phyloP scores from a whole-genome alignment of 2,888 invertebrate species.

The Ctenicera cuprea region DNA sequence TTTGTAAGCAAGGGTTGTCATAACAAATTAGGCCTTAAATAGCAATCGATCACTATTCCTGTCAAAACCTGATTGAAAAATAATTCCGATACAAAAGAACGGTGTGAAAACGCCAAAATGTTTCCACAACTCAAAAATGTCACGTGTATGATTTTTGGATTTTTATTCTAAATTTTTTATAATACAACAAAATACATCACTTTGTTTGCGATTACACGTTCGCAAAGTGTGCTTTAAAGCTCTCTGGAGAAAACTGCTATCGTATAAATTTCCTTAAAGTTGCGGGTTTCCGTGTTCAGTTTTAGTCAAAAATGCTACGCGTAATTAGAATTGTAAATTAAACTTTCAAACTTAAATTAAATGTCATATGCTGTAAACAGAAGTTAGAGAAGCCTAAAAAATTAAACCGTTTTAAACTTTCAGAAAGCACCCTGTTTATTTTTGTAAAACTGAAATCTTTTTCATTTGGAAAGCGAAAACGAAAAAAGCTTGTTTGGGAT shows the following conservation, averaged over 20 bases:
- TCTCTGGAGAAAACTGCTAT: neutral
- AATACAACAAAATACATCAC: neutral
- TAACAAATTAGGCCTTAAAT: slow-evolving; percentile 47
- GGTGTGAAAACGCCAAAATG: neutral
- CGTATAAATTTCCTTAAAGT: neutral
- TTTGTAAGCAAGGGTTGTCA: slow-evolving; percentile 52
- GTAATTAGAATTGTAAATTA: slow-evolving; percentile 10
- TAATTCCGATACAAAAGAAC: neutral
- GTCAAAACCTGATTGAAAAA: slow-evolving; percentile 6
- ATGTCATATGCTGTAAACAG: neutral
- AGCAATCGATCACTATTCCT: slow-evolving; percentile 46
- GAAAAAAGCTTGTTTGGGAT: too few species aligned
- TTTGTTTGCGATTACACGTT: neutral
- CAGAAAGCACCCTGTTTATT: too few species aligned
- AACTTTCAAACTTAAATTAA: slow-evolving; percentile 12
- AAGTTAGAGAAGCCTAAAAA: too few species aligned
- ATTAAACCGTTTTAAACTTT: too few species aligned
- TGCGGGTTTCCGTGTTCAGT: neutral
- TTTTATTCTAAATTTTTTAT: too few species aligned
- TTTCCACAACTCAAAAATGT: too few species aligned
- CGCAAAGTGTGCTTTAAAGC: neutral
- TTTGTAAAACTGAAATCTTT: too few species aligned
- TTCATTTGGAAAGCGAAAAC: too few species aligned
- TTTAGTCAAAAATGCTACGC: neutral
- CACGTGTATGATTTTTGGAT: neutral